A percentile compares a stretch with the other conserved stretches of the same genome.
phyloP scores from a whole-genome alignment of 2,797 vertebrate genomes.

The Hemitrygon akajei region DNA sequence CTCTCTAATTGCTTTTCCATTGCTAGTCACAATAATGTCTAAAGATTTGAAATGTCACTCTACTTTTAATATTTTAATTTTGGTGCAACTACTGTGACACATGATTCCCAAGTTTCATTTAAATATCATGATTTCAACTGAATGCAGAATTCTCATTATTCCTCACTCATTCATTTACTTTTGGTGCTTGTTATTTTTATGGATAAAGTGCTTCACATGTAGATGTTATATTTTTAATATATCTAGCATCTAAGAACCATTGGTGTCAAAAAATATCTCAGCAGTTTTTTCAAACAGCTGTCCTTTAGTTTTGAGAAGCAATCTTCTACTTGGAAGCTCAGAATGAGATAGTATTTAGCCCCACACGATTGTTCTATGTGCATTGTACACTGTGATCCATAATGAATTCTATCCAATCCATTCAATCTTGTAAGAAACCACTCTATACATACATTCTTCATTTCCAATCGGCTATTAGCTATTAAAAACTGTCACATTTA shows the following conservation, averaged over 20 bases:
- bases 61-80: neutral
- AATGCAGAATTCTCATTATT: conserved; percentile 20
- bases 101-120: neutral
- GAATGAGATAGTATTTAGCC: neutral
- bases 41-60: neutral
- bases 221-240: neutral
- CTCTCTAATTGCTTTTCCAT: conserved; percentile 9
- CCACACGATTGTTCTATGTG: neutral
- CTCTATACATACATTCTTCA: neutral
- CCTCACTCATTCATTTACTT: neutral
- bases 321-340: neutral
- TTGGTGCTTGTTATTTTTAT: neutral
- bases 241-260: neutral
- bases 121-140: neutral
- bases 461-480: neutral
- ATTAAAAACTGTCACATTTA: neutral
- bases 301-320: neutral
- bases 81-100: conserved; percentile 2
- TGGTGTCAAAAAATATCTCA: neutral
- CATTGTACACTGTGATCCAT: neutral
- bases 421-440: neutral
- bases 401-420: neutral
- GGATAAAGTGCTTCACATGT: neutral
- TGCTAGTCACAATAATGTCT: neutral
- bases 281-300: neutral